Percentiles rank a stretch among this genome's conserved stretches.
These are phyloP conservation scores for Pseudorasbora parva DNA, from an alignment of 2,113 vertebrate genomes.

Conservation along the genomic window DNA sequence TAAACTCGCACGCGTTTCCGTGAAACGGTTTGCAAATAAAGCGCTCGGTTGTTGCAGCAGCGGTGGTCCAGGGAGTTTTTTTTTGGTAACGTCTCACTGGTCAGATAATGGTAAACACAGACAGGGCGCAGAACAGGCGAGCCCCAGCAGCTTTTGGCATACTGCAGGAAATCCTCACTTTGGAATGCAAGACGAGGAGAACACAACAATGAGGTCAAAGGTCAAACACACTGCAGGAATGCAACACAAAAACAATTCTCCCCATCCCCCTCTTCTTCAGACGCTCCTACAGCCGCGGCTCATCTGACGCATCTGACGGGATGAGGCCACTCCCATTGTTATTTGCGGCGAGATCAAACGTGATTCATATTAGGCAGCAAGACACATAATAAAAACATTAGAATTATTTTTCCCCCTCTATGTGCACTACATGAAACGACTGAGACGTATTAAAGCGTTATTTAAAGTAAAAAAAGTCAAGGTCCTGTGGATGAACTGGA, in stretches of 20 bases:
- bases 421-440: neutral
- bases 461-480: neutral
- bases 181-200: constrained; percentile 69
- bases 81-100: constrained; percentile 5
- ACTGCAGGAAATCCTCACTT: constrained; percentile 76
- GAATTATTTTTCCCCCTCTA: neutral
- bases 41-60: neutral
- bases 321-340: constrained; percentile 52
- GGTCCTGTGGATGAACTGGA: neutral
- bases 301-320: constrained; percentile 51
- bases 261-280: constrained; percentile 63
- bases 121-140: constrained; percentile 59
- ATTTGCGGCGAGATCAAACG: constrained; percentile 17
- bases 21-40: neutral
- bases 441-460: neutral
- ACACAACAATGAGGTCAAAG: constrained; percentile 83
- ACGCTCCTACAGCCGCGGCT: constrained; percentile 26
- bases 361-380: constrained; percentile 1
- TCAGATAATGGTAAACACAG: constrained; percentile 55
- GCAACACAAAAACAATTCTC: constrained; percentile 70
- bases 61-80: neutral
- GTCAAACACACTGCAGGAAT: constrained; percentile 80
- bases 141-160: constrained; percentile 61
- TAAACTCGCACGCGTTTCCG: constrained; percentile 8
- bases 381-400: neutral